These are phyloP conservation scores for Coelopa frigida DNA, from an alignment of 1,140 invertebrate genomes.

Conservation along the genomic window DNA sequence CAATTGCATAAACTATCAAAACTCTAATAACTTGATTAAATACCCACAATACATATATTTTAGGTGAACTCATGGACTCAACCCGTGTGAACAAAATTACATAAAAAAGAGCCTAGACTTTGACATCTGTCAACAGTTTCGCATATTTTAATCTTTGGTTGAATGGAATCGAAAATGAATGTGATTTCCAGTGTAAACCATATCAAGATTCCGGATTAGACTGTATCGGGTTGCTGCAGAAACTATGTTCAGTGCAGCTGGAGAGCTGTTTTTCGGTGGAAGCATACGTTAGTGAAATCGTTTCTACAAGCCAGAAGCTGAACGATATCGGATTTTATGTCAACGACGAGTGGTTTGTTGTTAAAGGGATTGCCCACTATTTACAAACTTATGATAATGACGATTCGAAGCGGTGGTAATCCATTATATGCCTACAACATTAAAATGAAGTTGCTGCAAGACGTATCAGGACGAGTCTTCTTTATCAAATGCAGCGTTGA, in stretches of 20 bases:
- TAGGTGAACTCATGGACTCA: too few species aligned
- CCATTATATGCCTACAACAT: background rate
- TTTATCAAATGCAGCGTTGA: background rate
- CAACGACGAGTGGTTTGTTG: background rate
- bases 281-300: too few species aligned
- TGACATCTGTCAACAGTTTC: background rate
- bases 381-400: background rate
- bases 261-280: background rate
- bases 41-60: too few species aligned
- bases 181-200: background rate
- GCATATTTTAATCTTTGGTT: background rate
- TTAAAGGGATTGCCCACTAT: too few species aligned
- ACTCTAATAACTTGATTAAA: too few species aligned
- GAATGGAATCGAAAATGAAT: background rate
- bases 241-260: background rate
- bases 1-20: too few species aligned
- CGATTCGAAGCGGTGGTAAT: background rate
- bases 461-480: background rate
- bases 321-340: background rate
- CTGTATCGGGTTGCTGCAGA: background rate
- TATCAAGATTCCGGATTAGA: background rate
- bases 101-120: too few species aligned
- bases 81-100: too few species aligned
- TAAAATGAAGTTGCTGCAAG: too few species aligned
- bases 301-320: too few species aligned